These are phyloP conservation scores for Clytia hemisphaerica DNA, from an alignment of 30 jellyfish, hydroid and myxozoan species.

Conservation along the genomic window DNA sequence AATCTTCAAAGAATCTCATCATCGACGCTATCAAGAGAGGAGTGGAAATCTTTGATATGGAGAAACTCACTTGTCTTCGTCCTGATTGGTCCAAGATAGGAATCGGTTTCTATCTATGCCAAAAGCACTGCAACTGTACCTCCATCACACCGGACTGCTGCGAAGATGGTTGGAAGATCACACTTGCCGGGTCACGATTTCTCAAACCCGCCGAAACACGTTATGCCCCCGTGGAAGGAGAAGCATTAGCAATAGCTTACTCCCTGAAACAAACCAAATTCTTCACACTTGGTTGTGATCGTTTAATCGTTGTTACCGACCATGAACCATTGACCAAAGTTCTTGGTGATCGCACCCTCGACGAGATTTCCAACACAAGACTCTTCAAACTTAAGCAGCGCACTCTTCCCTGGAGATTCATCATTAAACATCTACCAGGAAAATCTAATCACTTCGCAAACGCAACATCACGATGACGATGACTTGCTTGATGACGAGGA, in stretches of 20 bases:
- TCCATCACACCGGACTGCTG: conserved; percentile 6
- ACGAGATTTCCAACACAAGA: conserved; percentile 9
- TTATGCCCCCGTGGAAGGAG: conserved; percentile 30
- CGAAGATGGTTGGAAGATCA: conserved; percentile 5
- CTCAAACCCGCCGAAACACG: conserved; percentile 24
- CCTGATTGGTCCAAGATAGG: conserved; percentile 15
- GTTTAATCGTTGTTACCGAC: background rate
- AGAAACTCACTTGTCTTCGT: background rate
- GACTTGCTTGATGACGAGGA: too few species aligned
- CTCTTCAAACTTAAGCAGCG: background rate
- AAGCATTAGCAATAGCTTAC: conserved; percentile 25
- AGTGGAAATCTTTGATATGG: background rate
- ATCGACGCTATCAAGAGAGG: background rate
- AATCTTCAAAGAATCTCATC: background rate
- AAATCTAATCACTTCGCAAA: too few species aligned
- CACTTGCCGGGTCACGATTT: conserved; percentile 5
- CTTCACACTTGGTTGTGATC: conserved; percentile 23
- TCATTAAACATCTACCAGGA: background rate
- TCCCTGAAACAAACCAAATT: conserved; percentile 17
- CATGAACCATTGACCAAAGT: conserved; percentile 14
- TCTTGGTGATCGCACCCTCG: conserved; percentile 14
- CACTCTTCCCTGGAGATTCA: background rate
- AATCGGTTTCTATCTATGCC: conserved; percentile 6
- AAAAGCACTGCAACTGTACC: conserved; percentile 8
- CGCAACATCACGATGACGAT: background rate